Percentiles rank a stretch among this genome's conserved stretches.
Evolutionary conservation across 2,113 vertebrate genomes (phyloP).

Genomic region (Heteronetta atricapilla): DNA sequence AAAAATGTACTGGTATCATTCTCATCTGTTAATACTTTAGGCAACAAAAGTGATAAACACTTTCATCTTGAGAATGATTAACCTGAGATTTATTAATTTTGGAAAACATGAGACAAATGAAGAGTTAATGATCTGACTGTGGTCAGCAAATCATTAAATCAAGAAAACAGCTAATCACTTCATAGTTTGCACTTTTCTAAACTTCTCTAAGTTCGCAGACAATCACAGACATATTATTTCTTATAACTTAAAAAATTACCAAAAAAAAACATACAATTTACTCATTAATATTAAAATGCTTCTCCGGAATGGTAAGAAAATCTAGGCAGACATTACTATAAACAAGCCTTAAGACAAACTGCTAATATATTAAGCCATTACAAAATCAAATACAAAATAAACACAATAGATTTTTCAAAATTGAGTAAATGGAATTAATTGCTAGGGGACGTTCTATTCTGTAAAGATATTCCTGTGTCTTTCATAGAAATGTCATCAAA

Average conservation of each 20-base stretch:
- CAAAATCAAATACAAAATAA: not conserved
- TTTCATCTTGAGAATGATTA: not conserved
- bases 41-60: not conserved
- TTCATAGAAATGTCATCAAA: not conserved
- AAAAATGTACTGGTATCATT: not conserved
- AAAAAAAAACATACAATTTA: not conserved
- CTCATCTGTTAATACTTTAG: not conserved
- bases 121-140: not conserved
- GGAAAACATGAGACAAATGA: not conserved
- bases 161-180: not conserved
- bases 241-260: not conserved
- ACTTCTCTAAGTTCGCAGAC: not conserved
- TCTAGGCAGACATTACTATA: not conserved
- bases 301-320: not conserved
- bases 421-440: not conserved
- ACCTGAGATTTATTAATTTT: not conserved
- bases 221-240: not conserved
- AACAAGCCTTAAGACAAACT: not conserved
- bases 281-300: not conserved
- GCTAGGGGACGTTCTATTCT: not conserved
- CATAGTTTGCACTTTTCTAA: not conserved
- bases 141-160: not conserved
- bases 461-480: not conserved
- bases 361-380: not conserved
- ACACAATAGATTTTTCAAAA: not conserved